These are phyloP conservation scores for Trissolcus japonicus DNA, from an alignment of 2,888 invertebrate genomes.

Conservation along the genomic window DNA sequence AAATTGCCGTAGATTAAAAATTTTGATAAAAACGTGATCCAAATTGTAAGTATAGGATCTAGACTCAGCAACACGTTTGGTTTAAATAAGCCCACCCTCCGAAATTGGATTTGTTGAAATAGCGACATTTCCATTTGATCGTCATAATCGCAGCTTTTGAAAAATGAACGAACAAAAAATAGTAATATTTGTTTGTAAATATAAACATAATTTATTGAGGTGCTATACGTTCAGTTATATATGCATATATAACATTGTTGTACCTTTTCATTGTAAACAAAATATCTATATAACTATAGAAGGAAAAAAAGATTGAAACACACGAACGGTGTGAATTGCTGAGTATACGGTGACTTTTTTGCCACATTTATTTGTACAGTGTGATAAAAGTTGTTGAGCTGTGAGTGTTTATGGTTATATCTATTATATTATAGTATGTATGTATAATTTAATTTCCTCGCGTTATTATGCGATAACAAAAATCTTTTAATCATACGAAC, in stretches of 20 bases:
- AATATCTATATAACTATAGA: constrained; percentile 18
- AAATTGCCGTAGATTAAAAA: no score
- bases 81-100: no score
- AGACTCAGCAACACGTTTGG: no score
- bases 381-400: constrained; percentile 44
- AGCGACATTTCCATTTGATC: no score
- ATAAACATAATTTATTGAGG: constrained; percentile 41
- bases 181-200: constrained; percentile 42
- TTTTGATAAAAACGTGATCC: no score
- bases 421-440: constrained; percentile 14
- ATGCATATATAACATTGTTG: constrained; percentile 31
- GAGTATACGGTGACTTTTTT: constrained; percentile 25
- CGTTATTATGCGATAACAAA: background rate
- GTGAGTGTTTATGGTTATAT: constrained; percentile 31
- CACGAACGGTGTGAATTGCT: constrained; percentile 25
- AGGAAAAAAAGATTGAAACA: constrained; percentile 7
- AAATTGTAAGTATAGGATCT: no score
- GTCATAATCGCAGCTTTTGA: no score
- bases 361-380: constrained; percentile 35
- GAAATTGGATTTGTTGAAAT: no score
- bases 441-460: constrained; percentile 1
- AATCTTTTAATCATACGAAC: background rate
- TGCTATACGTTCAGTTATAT: constrained; percentile 39
- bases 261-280: constrained; percentile 41
- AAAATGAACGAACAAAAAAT: background rate